phyloP scores from a whole-genome alignment of 2,113 vertebrate species.

The Montifringilla adamsi region DNA sequence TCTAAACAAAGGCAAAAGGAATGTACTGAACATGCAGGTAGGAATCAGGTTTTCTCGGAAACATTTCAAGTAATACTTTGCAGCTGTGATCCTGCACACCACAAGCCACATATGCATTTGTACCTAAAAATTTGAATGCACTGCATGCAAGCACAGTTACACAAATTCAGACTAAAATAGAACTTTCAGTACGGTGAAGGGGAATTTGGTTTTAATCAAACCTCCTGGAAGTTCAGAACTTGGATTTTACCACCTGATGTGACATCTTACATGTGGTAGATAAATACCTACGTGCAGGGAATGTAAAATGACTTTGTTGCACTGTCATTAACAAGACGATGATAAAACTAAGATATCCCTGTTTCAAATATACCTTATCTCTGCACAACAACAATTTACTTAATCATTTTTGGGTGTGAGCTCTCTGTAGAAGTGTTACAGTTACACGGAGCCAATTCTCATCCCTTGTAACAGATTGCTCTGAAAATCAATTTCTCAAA shows the following conservation, averaged over 20 bases:
- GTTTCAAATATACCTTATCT: neutral
- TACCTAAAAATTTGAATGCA: neutral
- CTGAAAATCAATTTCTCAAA: neutral
- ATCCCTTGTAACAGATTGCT: neutral
- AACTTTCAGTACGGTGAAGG: neutral
- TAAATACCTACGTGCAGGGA: neutral
- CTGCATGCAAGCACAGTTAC: neutral
- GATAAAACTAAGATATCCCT: neutral
- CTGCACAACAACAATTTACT: neutral
- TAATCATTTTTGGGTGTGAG: neutral
- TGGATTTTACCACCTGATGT: neutral
- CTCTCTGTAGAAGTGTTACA: neutral
- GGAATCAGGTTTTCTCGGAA: neutral
- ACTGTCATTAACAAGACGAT: neutral
- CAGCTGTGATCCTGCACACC: neutral
- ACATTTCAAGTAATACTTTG: neutral
- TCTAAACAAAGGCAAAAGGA: neutral
- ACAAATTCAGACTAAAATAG: neutral
- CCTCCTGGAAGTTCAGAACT: neutral
- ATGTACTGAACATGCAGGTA: neutral
- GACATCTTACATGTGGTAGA: neutral
- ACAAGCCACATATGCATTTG: neutral
- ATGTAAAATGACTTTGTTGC: neutral
- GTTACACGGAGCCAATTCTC: neutral
- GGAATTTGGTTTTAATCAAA: neutral